A percentile compares a stretch with the other conserved stretches of the same genome.
Conservation (phyloP, 64 coral and sea anemone genomes). For the Platygyra sinensis region DNA sequence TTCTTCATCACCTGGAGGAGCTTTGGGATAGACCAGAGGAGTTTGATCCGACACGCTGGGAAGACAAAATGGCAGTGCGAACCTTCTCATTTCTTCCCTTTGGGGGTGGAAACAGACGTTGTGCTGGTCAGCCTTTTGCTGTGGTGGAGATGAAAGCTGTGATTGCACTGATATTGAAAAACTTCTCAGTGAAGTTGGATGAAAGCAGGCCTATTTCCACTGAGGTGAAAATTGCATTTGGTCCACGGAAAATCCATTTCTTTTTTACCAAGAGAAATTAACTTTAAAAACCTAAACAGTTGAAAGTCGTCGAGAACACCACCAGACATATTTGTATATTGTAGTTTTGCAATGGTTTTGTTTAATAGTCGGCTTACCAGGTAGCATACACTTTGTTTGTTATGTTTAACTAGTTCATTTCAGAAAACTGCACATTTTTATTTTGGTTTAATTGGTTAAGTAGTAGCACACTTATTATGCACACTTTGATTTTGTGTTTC, state of each 20-base stretch:
- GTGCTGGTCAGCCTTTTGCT: constrained; percentile 27
- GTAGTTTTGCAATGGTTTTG: too few species aligned
- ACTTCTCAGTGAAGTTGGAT: constrained; percentile 17
- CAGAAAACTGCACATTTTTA: too few species aligned
- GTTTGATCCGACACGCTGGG: constrained; percentile 45
- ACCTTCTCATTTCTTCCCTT: constrained; percentile 40
- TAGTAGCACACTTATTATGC: too few species aligned
- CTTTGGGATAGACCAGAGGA: constrained; percentile 27
- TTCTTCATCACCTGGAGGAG: constrained; percentile 10
- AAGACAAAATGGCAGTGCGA: constrained; percentile 1
- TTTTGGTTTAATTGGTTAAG: too few species aligned
- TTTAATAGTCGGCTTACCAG: too few species aligned
- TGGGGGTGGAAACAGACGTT: constrained; percentile 35
- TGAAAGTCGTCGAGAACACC: too few species aligned
- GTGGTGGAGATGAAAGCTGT: constrained; percentile 32
- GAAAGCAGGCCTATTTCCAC: constrained; percentile 21
- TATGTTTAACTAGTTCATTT: too few species aligned
- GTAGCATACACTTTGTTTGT: too few species aligned
- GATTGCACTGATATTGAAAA: constrained; percentile 13
- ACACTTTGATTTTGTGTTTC: too few species aligned
- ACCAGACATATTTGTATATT: too few species aligned
- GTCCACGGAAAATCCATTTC: constrained; percentile 11
- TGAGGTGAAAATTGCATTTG: constrained; percentile 40
- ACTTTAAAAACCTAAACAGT: neutral
- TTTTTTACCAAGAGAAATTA: neutral